Percentiles rank a stretch among this genome's conserved stretches.
These are phyloP conservation scores for Drosophila pruinosa DNA, from an alignment of 1,140 invertebrate species.

Conservation along the genomic window DNA sequence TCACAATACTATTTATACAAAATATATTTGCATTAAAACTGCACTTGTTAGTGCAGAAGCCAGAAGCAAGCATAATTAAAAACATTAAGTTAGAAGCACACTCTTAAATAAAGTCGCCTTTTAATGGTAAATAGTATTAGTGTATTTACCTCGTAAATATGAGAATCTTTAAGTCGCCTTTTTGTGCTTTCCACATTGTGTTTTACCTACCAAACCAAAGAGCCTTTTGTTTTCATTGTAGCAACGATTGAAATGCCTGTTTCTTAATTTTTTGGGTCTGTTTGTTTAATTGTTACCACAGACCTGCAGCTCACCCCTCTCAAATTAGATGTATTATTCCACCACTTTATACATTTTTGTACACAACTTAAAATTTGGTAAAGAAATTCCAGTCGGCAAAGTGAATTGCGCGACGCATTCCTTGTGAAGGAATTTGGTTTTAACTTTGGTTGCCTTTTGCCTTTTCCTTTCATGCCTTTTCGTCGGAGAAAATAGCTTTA, in stretches of 20 bases:
- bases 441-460: conserved; percentile 34
- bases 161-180: not conserved
- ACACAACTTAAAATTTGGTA: conserved; percentile 37
- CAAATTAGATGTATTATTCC: conserved; percentile 31
- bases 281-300: conserved; percentile 23
- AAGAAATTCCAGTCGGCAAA: conserved; percentile 38
- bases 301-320: not conserved
- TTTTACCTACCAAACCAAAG: no score
- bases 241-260: not conserved
- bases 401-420: conserved; percentile 52
- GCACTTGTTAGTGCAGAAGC: no score
- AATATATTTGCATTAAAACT: no score
- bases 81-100: not conserved
- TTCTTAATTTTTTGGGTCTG: conserved; percentile 5
- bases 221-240: not conserved
- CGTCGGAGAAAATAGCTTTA: conserved; percentile 16
- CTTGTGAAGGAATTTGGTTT: conserved; percentile 36
- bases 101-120: not conserved
- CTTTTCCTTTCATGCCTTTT: conserved; percentile 19
- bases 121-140: not conserved
- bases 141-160: not conserved
- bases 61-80: no score
- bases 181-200: not conserved
- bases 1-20: no score
- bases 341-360: conserved; percentile 36